A percentile compares a stretch with the other conserved stretches of the same genome.
Evolutionary conservation across 2,113 vertebrate genomes (phyloP).

Genomic region (Rhabdomys dilectus): DNA sequence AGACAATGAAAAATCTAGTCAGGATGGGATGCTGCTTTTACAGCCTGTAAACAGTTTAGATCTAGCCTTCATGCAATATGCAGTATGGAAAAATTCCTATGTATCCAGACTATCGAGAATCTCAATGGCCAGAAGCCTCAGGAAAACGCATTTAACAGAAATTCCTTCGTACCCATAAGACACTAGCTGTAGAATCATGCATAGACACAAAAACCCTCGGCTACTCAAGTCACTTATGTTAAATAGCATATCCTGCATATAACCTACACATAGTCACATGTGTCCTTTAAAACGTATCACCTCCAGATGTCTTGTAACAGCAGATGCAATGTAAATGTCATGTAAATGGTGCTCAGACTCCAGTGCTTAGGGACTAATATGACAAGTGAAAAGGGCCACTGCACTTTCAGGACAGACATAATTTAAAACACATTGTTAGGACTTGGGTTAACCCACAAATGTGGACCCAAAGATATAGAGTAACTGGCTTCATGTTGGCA

Average conservation of each 20-base stretch:
- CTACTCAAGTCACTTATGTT: neutral
- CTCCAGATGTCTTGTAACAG: neutral
- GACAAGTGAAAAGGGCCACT: neutral
- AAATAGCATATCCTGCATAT: neutral
- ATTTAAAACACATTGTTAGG: neutral
- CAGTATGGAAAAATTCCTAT: neutral
- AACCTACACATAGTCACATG: neutral
- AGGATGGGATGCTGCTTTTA: conserved; percentile 50
- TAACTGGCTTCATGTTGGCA: neutral
- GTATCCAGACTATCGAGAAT: conserved; percentile 27
- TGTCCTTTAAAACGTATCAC: neutral
- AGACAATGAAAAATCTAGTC: neutral
- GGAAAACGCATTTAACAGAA: conserved; percentile 17
- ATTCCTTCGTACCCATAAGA: neutral
- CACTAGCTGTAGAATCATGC: neutral
- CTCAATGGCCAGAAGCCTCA: conserved; percentile 32
- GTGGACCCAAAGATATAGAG: neutral
- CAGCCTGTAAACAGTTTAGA: conserved; percentile 21
- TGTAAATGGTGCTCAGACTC: neutral
- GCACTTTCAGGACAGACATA: neutral
- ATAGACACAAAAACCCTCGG: neutral
- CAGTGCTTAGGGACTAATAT: neutral
- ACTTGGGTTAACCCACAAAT: neutral
- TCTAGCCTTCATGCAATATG: neutral
- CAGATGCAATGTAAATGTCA: neutral